These are phyloP conservation scores for Ophioninae sp. DNA, from an alignment of 2,888 invertebrate genomes.

Conservation along the genomic window DNA sequence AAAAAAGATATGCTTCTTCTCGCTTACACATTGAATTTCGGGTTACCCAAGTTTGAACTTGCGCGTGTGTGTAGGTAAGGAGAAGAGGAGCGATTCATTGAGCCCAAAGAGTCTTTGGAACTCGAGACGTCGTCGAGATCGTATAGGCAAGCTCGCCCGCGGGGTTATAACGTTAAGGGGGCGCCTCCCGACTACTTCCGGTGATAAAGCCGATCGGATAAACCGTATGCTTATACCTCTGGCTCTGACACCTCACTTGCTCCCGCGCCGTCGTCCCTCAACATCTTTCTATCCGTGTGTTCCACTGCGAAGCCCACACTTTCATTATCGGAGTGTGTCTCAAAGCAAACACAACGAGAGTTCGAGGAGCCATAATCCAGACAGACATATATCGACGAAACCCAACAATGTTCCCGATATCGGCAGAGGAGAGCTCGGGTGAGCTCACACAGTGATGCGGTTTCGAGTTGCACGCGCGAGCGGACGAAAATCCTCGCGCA, in stretches of 20 bases:
- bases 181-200: slow-evolving; percentile 62
- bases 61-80: neutral
- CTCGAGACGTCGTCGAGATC: slow-evolving; percentile 54
- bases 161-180: slow-evolving; percentile 36
- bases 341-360: slow-evolving; percentile 51
- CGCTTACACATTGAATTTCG: neutral
- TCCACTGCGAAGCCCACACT: slow-evolving; percentile 18
- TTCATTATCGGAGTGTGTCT: slow-evolving; percentile 51
- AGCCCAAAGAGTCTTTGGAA: slow-evolving; percentile 56
- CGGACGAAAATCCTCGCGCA: too few relatives aligned
- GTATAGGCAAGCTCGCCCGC: slow-evolving; percentile 21
- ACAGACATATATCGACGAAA: slow-evolving; percentile 31
- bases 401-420: slow-evolving; percentile 47
- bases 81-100: slow-evolving; percentile 43
- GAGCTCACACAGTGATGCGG: slow-evolving; percentile 28
- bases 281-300: slow-evolving; percentile 23
- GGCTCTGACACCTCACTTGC: slow-evolving; percentile 40
- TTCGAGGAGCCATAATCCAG: slow-evolving; percentile 45
- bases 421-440: neutral
- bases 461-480: slow-evolving; percentile 3
- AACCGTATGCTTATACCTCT: slow-evolving; percentile 52
- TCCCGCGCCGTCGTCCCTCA: slow-evolving; percentile 10
- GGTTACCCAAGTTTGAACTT: neutral
- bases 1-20: too few relatives aligned
- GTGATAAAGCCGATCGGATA: slow-evolving; percentile 65